Evolutionary conservation across 2,888 invertebrate genomes (phyloP).

Genomic region (Leucania comma): DNA sequence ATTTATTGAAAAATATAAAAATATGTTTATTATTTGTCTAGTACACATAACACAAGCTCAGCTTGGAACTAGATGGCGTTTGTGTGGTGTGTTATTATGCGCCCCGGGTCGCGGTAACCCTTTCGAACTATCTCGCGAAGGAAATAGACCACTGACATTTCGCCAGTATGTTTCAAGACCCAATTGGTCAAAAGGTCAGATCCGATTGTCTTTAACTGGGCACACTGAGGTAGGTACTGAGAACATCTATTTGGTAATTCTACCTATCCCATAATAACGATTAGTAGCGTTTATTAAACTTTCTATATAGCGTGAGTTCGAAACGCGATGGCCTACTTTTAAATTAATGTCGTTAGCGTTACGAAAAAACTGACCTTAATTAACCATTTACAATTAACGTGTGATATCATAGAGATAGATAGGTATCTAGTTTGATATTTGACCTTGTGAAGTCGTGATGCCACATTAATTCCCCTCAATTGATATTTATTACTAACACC

Average conservation of each 20-base stretch:
- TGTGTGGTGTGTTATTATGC: too few species aligned
- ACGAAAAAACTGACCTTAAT: constrained; percentile 8
- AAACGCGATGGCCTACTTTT: constrained; percentile 11
- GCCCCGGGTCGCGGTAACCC: not conserved
- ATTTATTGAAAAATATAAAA: too few species aligned
- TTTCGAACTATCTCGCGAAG: too few species aligned
- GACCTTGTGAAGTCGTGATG: constrained; percentile 27
- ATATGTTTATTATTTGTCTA: too few species aligned
- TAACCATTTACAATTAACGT: constrained; percentile 3
- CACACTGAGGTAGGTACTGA: too few species aligned
- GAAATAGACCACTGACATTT: too few species aligned
- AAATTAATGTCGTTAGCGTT: not conserved
- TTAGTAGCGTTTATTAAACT: not conserved
- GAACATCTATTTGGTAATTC: too few species aligned
- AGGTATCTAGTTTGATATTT: constrained; percentile 4
- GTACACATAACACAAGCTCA: too few species aligned
- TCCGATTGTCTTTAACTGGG: too few species aligned
- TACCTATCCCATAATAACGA: not conserved
- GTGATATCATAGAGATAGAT: not conserved
- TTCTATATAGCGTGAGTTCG: not conserved
- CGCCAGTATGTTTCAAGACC: too few species aligned
- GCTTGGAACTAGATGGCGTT: too few species aligned
- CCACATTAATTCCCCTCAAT: not conserved
- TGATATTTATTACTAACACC: constrained; percentile 16
- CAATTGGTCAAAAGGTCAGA: too few species aligned